Evolutionary conservation across 2,797 vertebrate genomes (phyloP).

Genomic region (Tangara arthus): DNA sequence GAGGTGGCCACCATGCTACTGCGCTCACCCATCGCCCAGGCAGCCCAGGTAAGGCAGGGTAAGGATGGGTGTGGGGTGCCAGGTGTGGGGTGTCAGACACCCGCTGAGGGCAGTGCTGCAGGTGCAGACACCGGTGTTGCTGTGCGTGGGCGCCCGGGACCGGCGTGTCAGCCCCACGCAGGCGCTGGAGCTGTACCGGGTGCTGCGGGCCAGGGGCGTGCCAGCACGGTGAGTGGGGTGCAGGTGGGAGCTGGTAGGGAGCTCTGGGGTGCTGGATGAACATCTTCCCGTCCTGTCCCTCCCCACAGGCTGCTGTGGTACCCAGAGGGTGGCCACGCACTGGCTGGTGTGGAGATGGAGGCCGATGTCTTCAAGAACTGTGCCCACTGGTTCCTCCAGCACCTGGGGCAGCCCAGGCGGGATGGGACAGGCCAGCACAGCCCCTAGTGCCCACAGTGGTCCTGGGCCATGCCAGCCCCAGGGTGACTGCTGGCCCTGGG

Average conservation of each 20-base stretch:
- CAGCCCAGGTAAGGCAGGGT: slow-evolving; percentile 68
- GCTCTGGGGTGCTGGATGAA: neutral
- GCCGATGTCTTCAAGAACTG: slow-evolving; percentile 81
- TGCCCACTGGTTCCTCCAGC: slow-evolving; percentile 76
- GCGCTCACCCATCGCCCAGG: slow-evolving; percentile 80
- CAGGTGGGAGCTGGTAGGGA: neutral
- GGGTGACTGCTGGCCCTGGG: neutral
- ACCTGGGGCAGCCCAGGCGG: slow-evolving; percentile 33
- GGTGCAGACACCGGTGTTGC: slow-evolving; percentile 80
- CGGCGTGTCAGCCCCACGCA: slow-evolving; percentile 82
- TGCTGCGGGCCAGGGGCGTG: slow-evolving; percentile 78
- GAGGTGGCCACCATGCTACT: slow-evolving; percentile 80
- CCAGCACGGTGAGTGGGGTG: slow-evolving; percentile 71
- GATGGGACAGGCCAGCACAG: rapidly evolving
- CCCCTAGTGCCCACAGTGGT: neutral
- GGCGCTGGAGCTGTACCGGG: slow-evolving; percentile 83
- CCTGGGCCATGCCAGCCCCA: neutral
- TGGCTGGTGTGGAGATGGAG: slow-evolving; percentile 78
- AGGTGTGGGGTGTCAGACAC: rapidly evolving
- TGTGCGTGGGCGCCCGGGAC: slow-evolving; percentile 83
- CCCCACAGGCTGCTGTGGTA: slow-evolving; percentile 81
- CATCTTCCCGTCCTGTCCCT: neutral
- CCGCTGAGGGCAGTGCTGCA: neutral
- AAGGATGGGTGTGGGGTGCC: neutral
- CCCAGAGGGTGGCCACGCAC: slow-evolving; percentile 77